Evolutionary conservation across 2,888 invertebrate genomes (phyloP).

Genomic region (Drosophila flavopinicola): DNA sequence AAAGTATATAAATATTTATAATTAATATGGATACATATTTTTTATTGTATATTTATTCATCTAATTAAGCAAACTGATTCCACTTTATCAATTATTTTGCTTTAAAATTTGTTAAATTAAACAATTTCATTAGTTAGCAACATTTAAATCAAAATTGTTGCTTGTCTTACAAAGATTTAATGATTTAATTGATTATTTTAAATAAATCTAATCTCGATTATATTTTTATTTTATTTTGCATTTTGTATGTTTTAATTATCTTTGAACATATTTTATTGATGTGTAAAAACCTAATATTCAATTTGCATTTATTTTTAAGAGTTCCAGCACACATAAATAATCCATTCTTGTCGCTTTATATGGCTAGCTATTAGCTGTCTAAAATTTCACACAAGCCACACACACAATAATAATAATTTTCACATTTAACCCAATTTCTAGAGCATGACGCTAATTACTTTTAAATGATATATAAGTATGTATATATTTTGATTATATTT

Average conservation of each 20-base stretch:
- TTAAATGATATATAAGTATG: conserved; percentile 42
- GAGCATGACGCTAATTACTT: conserved; percentile 75
- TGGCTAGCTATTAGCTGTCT: conserved; percentile 2
- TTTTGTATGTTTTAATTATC: not conserved
- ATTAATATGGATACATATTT: too few species aligned
- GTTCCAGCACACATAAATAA: conserved; percentile 4
- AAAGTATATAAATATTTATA: too few species aligned
- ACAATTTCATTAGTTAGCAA: not conserved
- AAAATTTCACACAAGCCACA: conserved; percentile 37
- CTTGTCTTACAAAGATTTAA: not conserved
- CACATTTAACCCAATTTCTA: conserved; percentile 72
- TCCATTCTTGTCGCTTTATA: conserved; percentile 23
- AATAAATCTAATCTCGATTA: not conserved
- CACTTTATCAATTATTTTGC: not conserved
- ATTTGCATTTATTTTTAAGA: not conserved
- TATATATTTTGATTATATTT: conserved; percentile 6
- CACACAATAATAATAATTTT: conserved; percentile 49
- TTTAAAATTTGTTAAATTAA: not conserved
- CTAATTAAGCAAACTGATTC: not conserved
- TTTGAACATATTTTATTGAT: not conserved
- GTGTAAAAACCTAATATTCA: not conserved
- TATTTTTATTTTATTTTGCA: conserved; percentile 1
- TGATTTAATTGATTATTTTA: too few species aligned
- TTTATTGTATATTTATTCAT: not conserved
- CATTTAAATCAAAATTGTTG: not conserved